A percentile compares a stretch with the other conserved stretches of the same genome.
These are phyloP conservation scores for Balaeniceps rex DNA, from an alignment of 2,113 vertebrate species.

Conservation along the genomic window DNA sequence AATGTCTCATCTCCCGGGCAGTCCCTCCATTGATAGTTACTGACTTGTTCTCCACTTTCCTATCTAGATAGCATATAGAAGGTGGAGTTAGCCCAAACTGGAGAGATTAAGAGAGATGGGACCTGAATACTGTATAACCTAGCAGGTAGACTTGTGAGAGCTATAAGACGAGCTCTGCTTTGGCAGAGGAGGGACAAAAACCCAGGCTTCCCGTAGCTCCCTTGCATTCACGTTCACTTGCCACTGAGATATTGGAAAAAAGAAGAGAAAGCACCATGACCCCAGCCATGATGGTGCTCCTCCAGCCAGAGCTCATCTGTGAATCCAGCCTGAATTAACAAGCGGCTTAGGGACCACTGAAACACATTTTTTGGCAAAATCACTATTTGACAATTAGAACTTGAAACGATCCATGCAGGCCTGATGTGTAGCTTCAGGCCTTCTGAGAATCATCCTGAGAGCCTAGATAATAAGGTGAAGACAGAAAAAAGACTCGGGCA, in stretches of 20 bases:
- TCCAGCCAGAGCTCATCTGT: not conserved
- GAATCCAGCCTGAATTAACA: not conserved
- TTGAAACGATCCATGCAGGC: not conserved
- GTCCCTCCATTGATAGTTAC: not conserved
- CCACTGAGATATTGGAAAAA: not conserved
- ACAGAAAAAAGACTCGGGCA: not conserved
- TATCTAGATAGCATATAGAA: rapidly evolving
- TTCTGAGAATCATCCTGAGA: not conserved
- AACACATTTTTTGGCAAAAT: not conserved
- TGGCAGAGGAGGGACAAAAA: not conserved
- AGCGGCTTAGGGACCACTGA: not conserved
- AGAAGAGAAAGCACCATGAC: not conserved
- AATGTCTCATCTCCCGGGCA: not conserved
- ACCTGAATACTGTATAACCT: not conserved
- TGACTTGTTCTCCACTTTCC: not conserved
- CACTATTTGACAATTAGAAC: not conserved
- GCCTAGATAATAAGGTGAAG: not conserved
- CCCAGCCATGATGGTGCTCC: not conserved
- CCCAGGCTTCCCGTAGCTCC: not conserved
- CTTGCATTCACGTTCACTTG: rapidly evolving
- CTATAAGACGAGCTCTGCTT: not conserved
- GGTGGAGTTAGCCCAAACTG: not conserved
- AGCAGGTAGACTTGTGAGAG: not conserved
- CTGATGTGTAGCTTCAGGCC: not conserved
- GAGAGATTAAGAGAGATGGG: not conserved